These are phyloP conservation scores for Streptopelia turtur DNA, from an alignment of 2,797 vertebrate species.

Conservation along the genomic window DNA sequence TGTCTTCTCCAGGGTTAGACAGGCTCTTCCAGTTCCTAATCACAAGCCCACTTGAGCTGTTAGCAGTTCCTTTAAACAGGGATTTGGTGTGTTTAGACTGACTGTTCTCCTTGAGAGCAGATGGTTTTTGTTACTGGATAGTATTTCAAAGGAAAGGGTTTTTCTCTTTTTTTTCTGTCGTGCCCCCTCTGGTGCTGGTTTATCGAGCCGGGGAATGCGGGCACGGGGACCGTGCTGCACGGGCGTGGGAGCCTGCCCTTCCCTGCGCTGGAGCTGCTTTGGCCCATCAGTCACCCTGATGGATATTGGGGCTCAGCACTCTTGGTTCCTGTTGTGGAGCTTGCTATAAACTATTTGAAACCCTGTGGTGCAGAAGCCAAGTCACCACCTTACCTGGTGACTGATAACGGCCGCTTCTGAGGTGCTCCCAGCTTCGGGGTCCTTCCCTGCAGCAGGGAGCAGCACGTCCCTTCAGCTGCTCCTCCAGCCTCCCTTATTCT, in stretches of 20 bases:
- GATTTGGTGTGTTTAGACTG: constrained; percentile 48
- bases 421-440: not conserved
- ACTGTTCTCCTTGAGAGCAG: constrained; percentile 27
- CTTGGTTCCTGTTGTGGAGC: not conserved
- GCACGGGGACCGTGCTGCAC: fast-evolving
- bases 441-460: not conserved
- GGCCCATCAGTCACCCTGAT: not conserved
- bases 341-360: not conserved
- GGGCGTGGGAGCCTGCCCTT: not conserved
- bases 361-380: not conserved
- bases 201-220: not conserved
- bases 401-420: not conserved
- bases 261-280: not conserved
- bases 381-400: not conserved
- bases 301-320: not conserved
- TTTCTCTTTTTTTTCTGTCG: not conserved
- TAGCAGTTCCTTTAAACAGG: constrained; percentile 40
- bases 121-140: constrained; percentile 41
- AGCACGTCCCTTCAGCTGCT: not conserved
- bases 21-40: not conserved
- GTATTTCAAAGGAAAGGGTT: constrained; percentile 20
- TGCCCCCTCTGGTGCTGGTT: not conserved
- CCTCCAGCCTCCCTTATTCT: not conserved
- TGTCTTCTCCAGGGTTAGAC: not conserved
- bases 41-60: constrained; percentile 22